These are phyloP conservation scores for Drosophila asahinai DNA, from an alignment of 1,140 invertebrate genomes.

Conservation along the genomic window DNA sequence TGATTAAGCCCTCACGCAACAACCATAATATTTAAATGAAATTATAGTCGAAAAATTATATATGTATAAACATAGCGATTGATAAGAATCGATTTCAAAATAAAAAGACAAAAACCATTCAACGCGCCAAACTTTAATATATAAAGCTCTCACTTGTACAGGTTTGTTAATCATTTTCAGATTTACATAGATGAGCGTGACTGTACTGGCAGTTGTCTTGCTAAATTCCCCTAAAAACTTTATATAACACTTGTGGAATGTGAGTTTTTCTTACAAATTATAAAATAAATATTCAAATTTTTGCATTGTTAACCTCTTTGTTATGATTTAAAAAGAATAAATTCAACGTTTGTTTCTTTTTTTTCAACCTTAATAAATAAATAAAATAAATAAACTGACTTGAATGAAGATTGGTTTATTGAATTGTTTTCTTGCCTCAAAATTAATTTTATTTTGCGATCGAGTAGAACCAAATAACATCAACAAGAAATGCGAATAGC, in stretches of 20 bases:
- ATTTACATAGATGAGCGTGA: not conserved
- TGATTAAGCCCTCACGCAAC: slow-evolving; percentile 56
- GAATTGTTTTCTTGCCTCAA: too few relatives aligned
- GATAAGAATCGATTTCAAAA: slow-evolving; percentile 54
- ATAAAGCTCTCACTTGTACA: not conserved
- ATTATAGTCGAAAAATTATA: slow-evolving; percentile 81
- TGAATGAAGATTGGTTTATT: too few relatives aligned
- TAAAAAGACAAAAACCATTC: slow-evolving; percentile 41
- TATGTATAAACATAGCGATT: slow-evolving; percentile 67
- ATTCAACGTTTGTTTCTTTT: too few relatives aligned
- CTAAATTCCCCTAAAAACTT: too few relatives aligned
- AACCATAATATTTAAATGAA: slow-evolving; percentile 71
- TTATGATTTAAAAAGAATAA: too few relatives aligned
- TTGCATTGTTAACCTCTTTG: too few relatives aligned
- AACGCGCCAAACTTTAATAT: not conserved
- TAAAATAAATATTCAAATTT: too few relatives aligned
- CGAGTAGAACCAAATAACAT: slow-evolving; percentile 1
- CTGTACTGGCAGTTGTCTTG: not conserved
- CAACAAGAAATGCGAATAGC: slow-evolving; percentile 51
- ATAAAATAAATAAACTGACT: too few relatives aligned
- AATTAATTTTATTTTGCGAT: too few relatives aligned
- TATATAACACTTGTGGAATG: too few relatives aligned
- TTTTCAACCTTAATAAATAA: too few relatives aligned
- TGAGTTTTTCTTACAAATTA: too few relatives aligned
- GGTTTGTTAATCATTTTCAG: not conserved